phyloP scores from a whole-genome alignment of 2,797 vertebrate species.

The Coregonus ussuriensis region DNA sequence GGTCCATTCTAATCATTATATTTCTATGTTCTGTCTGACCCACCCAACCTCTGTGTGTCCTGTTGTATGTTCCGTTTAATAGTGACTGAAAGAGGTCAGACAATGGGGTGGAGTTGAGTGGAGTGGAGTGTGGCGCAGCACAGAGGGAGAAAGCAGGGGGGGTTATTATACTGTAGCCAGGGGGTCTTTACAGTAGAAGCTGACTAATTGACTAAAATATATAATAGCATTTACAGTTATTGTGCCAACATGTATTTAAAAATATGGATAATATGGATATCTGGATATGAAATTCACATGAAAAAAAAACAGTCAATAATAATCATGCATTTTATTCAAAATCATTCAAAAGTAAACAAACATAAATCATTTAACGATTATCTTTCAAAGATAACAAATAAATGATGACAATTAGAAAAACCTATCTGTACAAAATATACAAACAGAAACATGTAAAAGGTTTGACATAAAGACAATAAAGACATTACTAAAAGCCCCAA shows the following conservation, averaged over 20 bases:
- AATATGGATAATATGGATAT: background rate
- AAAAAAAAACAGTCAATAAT: slow-evolving; percentile 32
- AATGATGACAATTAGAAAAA: slow-evolving; percentile 1
- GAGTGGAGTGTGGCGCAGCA: background rate
- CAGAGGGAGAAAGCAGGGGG: slow-evolving; percentile 1
- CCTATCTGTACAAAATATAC: slow-evolving; percentile 56
- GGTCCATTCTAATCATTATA: background rate
- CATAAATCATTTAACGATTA: slow-evolving; percentile 58
- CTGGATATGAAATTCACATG: background rate
- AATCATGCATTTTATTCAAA: slow-evolving; percentile 76
- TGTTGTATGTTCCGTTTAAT: slow-evolving; percentile 20
- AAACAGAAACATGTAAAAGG: slow-evolving; percentile 49
- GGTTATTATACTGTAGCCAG: background rate
- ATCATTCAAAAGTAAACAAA: slow-evolving; percentile 62
- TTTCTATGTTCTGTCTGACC: slow-evolving; percentile 10
- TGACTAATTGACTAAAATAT: background rate
- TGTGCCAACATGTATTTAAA: background rate
- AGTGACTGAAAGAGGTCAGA: slow-evolving; percentile 27
- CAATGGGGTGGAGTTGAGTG: background rate
- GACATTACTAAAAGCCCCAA: slow-evolving; percentile 43
- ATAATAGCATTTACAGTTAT: background rate
- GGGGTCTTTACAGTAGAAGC: background rate
- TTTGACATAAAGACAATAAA: slow-evolving; percentile 43
- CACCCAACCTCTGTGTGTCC: slow-evolving; percentile 49
- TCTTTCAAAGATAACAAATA: slow-evolving; percentile 48